Base-by-base conservation (phyloP, 1,140 invertebrate genomes). In the Antheraea mylitta region DNA sequence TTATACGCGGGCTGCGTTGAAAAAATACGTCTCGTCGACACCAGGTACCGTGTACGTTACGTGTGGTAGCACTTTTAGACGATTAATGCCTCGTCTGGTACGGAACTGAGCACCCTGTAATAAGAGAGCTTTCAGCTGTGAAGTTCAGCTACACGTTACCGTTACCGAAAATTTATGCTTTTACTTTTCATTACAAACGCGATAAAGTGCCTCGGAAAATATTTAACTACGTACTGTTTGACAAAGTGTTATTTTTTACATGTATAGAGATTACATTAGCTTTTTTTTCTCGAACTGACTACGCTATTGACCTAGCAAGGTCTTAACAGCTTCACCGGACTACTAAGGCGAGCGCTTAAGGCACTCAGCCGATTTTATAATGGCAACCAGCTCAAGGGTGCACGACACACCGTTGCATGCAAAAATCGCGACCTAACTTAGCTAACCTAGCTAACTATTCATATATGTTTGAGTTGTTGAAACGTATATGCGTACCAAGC, bases 71-170 rank as follows among this genome's bases (percentile, higher is more conserved):
- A 36, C 38, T 42, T 65, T 65, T 74, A 69, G 59, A 64, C 66
- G 70, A 74, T 77, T 77, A 77, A 77, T 73, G 69, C 65, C 37
- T 72, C 61, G 70, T 62, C 67, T 65, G 53, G 53, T 30, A 36
- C 69, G 67, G 66, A 67, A 67, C 71, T 38, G 69, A 71, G 69
- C 76, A 71, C 71, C 77, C 70, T 76, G 75, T 77, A 76, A 82
- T 80, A 78, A 71, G 73, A 72, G 75, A 60, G 69, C 74, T 70
- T 68, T 69, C 72, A 76, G 70, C 72, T 74, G 70, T 77, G 76
- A 77, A 76, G 66, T 70, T 74, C 70, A 66, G 70, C 70, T 75
- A 73, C 68, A 68, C 68, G 67, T 64, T 65, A 65, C 59, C 76
- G 71, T 73, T 75, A 75, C 71, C 73, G 58, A 75, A 75, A 42